Evolutionary conservation across 2,113 vertebrate genomes (phyloP).

Genomic region (Pygoscelis antarcticus): DNA sequence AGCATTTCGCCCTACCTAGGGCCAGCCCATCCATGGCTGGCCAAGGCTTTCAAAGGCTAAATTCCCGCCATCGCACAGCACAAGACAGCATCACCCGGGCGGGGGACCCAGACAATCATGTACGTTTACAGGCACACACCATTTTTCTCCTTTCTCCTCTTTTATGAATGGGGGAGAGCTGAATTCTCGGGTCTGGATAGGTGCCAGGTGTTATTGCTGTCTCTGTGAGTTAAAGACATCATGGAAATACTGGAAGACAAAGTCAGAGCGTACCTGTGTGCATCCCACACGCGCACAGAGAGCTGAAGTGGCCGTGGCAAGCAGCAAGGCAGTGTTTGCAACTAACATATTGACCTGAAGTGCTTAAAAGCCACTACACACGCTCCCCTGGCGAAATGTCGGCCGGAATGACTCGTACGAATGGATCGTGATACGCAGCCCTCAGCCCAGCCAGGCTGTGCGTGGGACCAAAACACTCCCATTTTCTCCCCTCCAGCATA

Average conservation of each 20-base stretch:
- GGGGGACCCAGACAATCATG: not conserved
- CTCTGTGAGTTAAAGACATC: not conserved
- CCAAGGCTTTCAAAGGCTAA: not conserved
- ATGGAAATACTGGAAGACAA: not conserved
- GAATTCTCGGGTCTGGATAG: not conserved
- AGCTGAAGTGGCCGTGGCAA: not conserved
- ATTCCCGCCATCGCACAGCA: not conserved
- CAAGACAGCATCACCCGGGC: not conserved
- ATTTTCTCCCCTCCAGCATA: slow-evolving; percentile 44
- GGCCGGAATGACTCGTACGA: not conserved
- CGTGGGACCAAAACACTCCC: slow-evolving; percentile 32
- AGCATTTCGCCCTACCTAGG: not conserved
- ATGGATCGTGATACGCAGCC: not conserved
- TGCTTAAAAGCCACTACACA: not conserved
- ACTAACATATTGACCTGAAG: not conserved
- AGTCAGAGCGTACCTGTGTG: not conserved
- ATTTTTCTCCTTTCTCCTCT: not conserved
- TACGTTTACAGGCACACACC: not conserved
- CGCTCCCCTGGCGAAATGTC: not conserved
- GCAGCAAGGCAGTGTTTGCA: not conserved
- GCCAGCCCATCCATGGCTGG: not conserved
- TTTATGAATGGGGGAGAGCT: not conserved
- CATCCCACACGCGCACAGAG: accelerated
- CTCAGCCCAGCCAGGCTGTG: slow-evolving; percentile 15
- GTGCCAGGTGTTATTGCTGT: not conserved